Conservation (phyloP, 2,113 vertebrate genomes). For the Ceratotherium simum region DNA sequence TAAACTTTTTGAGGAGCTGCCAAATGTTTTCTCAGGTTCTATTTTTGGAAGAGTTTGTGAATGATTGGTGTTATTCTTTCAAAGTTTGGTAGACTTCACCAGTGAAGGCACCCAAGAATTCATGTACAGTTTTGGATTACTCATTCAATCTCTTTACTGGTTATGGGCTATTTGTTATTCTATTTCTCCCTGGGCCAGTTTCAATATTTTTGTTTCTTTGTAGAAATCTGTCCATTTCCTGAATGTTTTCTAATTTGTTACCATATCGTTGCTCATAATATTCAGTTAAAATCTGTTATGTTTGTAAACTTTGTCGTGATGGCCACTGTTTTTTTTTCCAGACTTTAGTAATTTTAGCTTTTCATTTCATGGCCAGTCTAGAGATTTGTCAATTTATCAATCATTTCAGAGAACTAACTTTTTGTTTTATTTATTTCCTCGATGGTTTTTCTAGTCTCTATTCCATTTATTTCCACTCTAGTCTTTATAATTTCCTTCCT, state of each 20-base stretch:
- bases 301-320: background rate
- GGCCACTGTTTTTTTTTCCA: background rate
- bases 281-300: background rate
- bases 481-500: background rate
- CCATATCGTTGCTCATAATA: background rate
- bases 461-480: background rate
- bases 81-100: too few relatives aligned
- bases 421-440: background rate
- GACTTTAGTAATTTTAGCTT: background rate
- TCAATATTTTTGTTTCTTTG: background rate
- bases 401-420: background rate
- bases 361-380: background rate
- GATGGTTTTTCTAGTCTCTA: background rate
- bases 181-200: background rate
- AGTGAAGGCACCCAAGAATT: too few relatives aligned
- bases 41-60: too few relatives aligned
- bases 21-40: too few relatives aligned
- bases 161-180: background rate
- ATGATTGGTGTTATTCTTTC: too few relatives aligned
- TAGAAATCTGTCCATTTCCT: background rate
- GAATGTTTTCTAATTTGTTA: background rate
- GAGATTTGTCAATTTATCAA: background rate
- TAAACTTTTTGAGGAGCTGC: background rate
- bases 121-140: too few relatives aligned
- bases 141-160: too few relatives aligned